These are phyloP conservation scores for Brachionus rubens DNA, from an alignment of 1,140 invertebrate species.

Conservation along the genomic window DNA sequence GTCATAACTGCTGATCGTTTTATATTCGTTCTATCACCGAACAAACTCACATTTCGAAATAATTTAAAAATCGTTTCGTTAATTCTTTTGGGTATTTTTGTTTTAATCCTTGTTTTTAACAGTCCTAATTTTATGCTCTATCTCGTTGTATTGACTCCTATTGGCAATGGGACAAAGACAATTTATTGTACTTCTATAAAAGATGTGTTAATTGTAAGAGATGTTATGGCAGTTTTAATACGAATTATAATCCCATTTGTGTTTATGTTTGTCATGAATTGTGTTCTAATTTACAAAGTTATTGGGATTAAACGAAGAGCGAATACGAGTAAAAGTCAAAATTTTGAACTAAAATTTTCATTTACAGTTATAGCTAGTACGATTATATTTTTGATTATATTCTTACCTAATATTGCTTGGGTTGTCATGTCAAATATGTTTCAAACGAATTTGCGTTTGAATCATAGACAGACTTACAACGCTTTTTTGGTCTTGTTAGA, in stretches of 20 bases:
- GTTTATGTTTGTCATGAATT: not conserved
- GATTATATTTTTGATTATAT: not conserved
- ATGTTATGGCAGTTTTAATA: not conserved
- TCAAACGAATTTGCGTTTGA: not conserved
- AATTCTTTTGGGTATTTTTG: not conserved
- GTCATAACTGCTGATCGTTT: not conserved
- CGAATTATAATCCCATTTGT: not conserved
- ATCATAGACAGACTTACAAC: not conserved
- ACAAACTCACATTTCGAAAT: slow-evolving; percentile 10
- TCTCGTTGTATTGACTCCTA: not conserved
- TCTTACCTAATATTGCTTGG: not conserved
- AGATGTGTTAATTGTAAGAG: not conserved
- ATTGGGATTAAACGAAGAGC: no score
- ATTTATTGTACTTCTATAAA: not conserved
- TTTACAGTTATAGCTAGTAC: not conserved
- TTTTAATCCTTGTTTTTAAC: not conserved
- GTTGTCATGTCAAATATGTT: not conserved
- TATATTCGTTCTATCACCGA: slow-evolving; percentile 6
- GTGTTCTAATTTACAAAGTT: not conserved
- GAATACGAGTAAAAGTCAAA: no score
- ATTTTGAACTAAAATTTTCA: not conserved
- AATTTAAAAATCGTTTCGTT: not conserved
- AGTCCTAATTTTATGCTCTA: not conserved
- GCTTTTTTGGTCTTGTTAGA: not conserved
- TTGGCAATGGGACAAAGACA: not conserved